phyloP scores from a whole-genome alignment of 2,888 invertebrate species.

The Synergus japonicus region DNA sequence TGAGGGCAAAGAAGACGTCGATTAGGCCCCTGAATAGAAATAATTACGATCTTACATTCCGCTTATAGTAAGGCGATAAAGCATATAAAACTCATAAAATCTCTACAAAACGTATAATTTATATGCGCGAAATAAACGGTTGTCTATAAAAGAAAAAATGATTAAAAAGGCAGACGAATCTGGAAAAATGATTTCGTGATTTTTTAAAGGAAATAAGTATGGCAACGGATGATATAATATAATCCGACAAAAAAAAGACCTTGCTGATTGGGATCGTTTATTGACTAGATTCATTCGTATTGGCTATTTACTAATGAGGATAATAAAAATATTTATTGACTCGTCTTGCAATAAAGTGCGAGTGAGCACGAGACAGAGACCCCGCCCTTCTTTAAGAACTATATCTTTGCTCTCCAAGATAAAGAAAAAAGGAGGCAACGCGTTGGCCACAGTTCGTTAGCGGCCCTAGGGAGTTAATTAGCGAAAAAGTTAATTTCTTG shows the following conservation, averaged over 20 bases:
- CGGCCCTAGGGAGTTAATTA: slow-evolving; percentile 75
- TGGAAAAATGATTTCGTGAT: not conserved
- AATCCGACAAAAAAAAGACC: not conserved
- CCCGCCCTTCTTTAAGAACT: slow-evolving; percentile 42
- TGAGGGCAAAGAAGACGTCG: slow-evolving; percentile 16
- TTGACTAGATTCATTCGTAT: not conserved
- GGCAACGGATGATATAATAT: not conserved
- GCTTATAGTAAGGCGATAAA: slow-evolving; percentile 12
- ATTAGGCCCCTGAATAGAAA: slow-evolving; percentile 27
- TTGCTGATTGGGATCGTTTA: not conserved
- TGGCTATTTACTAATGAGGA: not conserved
- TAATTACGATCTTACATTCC: slow-evolving; percentile 6
- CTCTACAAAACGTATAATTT: slow-evolving; percentile 10
- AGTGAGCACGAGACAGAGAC: not conserved
- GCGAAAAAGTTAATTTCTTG: slow-evolving; percentile 76
- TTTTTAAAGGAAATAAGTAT: not conserved
- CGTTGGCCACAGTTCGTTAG: slow-evolving; percentile 73
- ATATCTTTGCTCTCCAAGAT: slow-evolving; percentile 46
- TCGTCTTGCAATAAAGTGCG: not conserved
- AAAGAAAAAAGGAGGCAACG: slow-evolving; percentile 54
- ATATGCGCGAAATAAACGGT: not conserved
- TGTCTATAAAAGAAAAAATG: not conserved
- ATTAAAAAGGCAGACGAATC: not conserved
- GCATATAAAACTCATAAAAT: slow-evolving; percentile 21
- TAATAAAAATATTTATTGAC: slow-evolving; percentile 19